Conservation (phyloP, 2,113 vertebrate species). For the Melozone crissalis region DNA sequence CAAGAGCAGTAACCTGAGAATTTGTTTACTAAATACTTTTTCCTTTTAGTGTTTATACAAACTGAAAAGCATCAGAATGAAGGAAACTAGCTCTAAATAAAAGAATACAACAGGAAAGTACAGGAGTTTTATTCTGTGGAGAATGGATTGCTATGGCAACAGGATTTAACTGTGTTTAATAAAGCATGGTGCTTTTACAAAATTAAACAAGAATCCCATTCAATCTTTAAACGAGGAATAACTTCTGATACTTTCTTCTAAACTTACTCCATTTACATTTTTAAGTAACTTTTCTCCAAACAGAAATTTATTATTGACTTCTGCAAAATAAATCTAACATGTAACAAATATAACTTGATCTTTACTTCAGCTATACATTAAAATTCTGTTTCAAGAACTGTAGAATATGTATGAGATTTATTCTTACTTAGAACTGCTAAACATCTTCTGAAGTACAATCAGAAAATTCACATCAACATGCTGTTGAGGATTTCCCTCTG, state of each 20-base stretch:
- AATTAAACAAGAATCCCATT: background rate
- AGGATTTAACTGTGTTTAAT: background rate
- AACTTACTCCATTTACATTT: background rate
- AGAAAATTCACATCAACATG: background rate
- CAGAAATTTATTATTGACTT: background rate
- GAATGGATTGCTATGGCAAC: slow-evolving; percentile 19
- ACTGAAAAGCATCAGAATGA: background rate
- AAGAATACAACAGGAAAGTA: background rate
- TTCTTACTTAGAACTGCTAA: background rate
- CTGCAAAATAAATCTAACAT: background rate
- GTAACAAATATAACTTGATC: background rate
- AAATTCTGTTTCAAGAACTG: background rate
- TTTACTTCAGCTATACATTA: background rate
- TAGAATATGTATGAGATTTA: background rate
- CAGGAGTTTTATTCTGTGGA: background rate
- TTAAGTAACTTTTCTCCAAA: background rate
- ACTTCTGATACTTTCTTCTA: background rate
- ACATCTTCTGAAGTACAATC: background rate
- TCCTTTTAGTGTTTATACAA: background rate
- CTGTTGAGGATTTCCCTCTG: background rate
- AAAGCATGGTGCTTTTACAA: slow-evolving; percentile 8
- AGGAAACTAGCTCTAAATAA: background rate
- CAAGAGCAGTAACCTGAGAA: background rate
- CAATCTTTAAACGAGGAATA: background rate
- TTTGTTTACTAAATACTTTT: background rate